A percentile compares a stretch with the other conserved stretches of the same genome.
phyloP scores from a whole-genome alignment of 2,797 vertebrate species.

The Cercopithecus diana region DNA sequence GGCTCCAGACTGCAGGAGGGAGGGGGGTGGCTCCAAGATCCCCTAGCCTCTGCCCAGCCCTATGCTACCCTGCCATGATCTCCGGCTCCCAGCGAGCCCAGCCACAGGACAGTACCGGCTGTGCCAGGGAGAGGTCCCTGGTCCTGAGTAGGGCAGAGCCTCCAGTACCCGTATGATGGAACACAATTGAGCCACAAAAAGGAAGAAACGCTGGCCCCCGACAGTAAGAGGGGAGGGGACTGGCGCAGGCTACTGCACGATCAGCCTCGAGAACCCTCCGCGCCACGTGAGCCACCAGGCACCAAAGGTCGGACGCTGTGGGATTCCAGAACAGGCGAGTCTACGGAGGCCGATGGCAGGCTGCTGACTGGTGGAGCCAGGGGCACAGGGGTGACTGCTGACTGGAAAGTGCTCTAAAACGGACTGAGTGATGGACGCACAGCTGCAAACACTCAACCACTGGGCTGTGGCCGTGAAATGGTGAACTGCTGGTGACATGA shows the following conservation, averaged over 20 bases:
- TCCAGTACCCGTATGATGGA: fast-evolving
- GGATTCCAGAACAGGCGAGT: not conserved
- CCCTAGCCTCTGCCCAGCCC: too few relatives aligned
- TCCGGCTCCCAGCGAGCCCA: too few relatives aligned
- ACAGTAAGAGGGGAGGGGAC: too few relatives aligned
- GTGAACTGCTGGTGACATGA: fast-evolving
- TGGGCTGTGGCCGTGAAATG: fast-evolving
- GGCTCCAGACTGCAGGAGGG: not conserved
- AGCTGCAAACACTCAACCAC: too few relatives aligned
- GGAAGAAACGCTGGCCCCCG: not conserved
- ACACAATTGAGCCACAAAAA: fast-evolving
- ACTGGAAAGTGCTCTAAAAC: not conserved
- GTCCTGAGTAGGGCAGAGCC: not conserved
- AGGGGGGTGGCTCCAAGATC: not conserved
- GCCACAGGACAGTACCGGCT: not conserved
- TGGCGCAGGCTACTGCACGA: fast-evolving
- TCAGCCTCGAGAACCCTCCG: fast-evolving
- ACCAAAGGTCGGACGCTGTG: fast-evolving
- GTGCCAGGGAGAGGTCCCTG: not conserved
- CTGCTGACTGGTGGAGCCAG: not conserved
- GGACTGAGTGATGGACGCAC: fast-evolving
- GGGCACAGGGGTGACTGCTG: not conserved
- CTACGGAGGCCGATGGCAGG: not conserved
- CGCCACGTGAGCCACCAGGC: not conserved
- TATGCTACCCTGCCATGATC: too few relatives aligned